Base-by-base conservation (phyloP, 37 sponge, comb jelly and placozoan species). In the Chondrosia reniformis region DNA sequence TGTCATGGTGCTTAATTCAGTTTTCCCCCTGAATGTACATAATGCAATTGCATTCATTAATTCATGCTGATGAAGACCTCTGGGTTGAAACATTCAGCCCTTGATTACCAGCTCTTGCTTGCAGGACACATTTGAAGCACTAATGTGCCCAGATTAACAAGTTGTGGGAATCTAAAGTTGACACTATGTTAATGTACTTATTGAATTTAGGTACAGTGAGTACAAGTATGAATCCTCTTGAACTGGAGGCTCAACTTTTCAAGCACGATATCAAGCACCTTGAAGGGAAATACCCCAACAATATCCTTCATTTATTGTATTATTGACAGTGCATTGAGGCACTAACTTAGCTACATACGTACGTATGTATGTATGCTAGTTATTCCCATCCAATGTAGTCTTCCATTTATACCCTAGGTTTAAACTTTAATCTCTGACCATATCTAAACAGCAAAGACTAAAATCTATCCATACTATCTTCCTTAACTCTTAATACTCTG, bases 221-320 rank as follows among this genome's bases (percentile, higher is more conserved):
- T 44, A 69, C 43, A 21, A 28, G 27, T 3, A 24, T 56, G 7
- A 69, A 31, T 13, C 41, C 41, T 43, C 43, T 69, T 10, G 72
- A 69, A 6, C 19, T 69, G 72, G 72, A 69, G 42, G 72, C 72
- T 10, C 25, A 42, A 21, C 43, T 69, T 41, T 69, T 69, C 42
- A 44, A 44, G 15, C 15, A 34, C 0, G 72, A 69, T 21, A 69
- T 69, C n/a, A 69, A 69, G 43, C 41, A 41, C 8, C 72, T 69
- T 12, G 40, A 69, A 25, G n/a, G 42, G 15, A 69, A 69, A 39
- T 69, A 69, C 72, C 72, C 72, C 38, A 69, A 69, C 5, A 34
- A 69, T 69, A 69, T 69, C 72, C 72, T 69, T 44, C 3, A 56
- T 8, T 2, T 56, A 6, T 6, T n/a, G n/a, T n/a, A n/a, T n/a